A percentile compares a stretch with the other conserved stretches of the same genome.
Conservation (phyloP, 2,797 vertebrate species). For the Capromys pilorides region DNA sequence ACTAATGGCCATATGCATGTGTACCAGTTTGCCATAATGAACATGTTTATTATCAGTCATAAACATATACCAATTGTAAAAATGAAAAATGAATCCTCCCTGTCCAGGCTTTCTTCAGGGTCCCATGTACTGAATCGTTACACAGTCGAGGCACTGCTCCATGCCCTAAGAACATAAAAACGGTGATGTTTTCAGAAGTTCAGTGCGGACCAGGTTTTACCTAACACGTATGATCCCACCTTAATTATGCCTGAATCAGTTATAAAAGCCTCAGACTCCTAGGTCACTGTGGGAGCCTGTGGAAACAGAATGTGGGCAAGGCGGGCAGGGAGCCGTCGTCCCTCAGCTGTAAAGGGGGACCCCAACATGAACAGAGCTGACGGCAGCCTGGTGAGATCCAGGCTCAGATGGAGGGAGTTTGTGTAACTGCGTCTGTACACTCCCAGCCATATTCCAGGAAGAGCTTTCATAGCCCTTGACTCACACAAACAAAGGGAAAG, state of each 20-base stretch:
- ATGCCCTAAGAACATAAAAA: neutral
- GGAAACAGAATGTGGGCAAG: neutral
- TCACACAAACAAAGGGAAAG: neutral
- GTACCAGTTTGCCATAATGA: neutral
- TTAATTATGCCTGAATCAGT: neutral
- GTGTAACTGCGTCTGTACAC: neutral
- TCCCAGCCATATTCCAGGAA: neutral
- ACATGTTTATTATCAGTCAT: neutral
- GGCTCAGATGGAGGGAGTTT: neutral
- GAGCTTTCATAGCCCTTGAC: neutral
- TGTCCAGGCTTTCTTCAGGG: neutral
- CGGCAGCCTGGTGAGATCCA: neutral
- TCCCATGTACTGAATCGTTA: constrained; percentile 3
- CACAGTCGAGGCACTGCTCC: neutral
- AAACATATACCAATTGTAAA: neutral
- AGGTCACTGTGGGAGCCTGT: neutral
- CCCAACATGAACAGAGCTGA: neutral
- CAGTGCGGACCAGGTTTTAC: neutral
- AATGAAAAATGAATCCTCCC: neutral
- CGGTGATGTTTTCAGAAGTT: neutral
- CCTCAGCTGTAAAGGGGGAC: neutral
- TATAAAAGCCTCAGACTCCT: neutral
- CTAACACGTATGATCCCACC: neutral
- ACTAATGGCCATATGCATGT: neutral
- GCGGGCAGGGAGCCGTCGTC: neutral